Evolutionary conservation across 2,888 invertebrate genomes (phyloP).

Genomic region (Ectobius pallidus): DNA sequence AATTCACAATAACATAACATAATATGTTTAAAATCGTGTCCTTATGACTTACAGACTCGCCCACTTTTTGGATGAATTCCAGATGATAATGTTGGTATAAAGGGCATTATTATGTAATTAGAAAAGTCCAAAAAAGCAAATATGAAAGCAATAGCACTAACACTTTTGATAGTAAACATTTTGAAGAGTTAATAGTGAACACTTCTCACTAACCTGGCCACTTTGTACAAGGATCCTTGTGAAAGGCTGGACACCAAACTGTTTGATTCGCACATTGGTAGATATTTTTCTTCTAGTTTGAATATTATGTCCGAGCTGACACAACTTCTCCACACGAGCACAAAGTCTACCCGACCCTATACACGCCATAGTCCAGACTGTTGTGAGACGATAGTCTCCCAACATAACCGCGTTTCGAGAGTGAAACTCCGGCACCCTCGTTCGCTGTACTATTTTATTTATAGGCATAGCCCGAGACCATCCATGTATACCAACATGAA

Average conservation of each 20-base stretch:
- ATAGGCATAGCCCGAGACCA: constrained; percentile 1
- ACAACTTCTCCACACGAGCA: constrained; percentile 82
- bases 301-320: constrained; percentile 74
- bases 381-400: constrained; percentile 63
- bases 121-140: too few relatives aligned
- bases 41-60: too few relatives aligned
- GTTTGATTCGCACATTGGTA: constrained; percentile 70
- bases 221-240: constrained; percentile 54
- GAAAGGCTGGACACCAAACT: constrained; percentile 64
- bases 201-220: constrained; percentile 55
- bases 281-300: constrained; percentile 70
- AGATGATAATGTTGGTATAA: too few relatives aligned
- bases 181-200: too few relatives aligned
- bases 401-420: constrained; percentile 39
- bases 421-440: constrained; percentile 34
- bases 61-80: too few relatives aligned
- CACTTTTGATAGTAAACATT: background rate
- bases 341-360: constrained; percentile 82
- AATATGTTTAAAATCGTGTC: too few relatives aligned
- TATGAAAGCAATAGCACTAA: too few relatives aligned
- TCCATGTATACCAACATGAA: background rate
- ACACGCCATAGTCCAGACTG: constrained; percentile 83
- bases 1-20: too few relatives aligned
- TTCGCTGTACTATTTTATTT: constrained; percentile 34
- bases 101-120: too few relatives aligned